Evolutionary conservation across 2,888 invertebrate genomes (phyloP), one percentile per base, ranked within the genome.

Genomic region (Arge pagana): DNA sequence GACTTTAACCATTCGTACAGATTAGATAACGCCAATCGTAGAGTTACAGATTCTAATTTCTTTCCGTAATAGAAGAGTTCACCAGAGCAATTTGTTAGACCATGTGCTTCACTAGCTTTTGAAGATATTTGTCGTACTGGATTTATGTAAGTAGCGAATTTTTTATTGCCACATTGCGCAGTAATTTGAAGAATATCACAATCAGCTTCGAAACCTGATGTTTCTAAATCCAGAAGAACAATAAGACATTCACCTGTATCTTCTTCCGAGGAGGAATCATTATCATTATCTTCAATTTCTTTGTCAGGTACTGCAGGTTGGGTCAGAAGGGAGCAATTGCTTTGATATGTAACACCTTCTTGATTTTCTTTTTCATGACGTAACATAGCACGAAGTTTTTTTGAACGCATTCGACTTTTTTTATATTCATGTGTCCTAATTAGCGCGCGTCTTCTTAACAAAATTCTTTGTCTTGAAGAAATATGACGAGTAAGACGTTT

Each of bases 121-220:
- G 41, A 11, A 16, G 55, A 16, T 16, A 57, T 53, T 33, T 50
- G 37, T 35, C 48, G 42, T 19, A 28, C 54, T 3, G 54, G 55
- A 28, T 26, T 49, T 11, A 55, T 40, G 23, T 55, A 59, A 11
- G 37, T 43, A 24, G 40, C 49, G 49, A 54, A 48, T 15, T 26
- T 23, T 21, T 33, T 28, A 7, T 52, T 39, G 13, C 26, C 21
- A 24, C n/a, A 51, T 13, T 26, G 30, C 10, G 52, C 48, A n/a
- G 51, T 49, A 28, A 57, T 57, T 33, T 55, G 53, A 21, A 53
- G 18, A 3, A 57, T 48, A 35, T 57, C 51, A 5, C 33, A 37
- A 7, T 31, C 28, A n/a, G 33, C 30, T 13, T 24, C 42, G 16
- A 57, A 45, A 21, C 48, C 52, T 6, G 50, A 23, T 10, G 57